phyloP scores from a whole-genome alignment of 2,888 invertebrate genomes.

The Ochropacha duplaris region DNA sequence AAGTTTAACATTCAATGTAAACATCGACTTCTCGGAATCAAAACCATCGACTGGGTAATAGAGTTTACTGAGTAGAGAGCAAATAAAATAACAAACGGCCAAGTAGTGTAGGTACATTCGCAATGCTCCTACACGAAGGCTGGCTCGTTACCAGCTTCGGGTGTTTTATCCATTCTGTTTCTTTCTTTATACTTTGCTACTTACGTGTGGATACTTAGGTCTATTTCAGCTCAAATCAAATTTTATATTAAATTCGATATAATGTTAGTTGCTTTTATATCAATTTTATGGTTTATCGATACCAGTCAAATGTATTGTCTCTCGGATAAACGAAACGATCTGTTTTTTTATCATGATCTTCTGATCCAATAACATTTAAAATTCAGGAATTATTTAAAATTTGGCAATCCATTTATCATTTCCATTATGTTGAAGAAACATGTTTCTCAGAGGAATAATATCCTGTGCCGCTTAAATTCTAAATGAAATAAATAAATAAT shows the following conservation, averaged over 20 bases:
- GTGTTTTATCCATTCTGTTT: slow-evolving; percentile 58
- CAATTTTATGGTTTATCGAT: slow-evolving; percentile 17
- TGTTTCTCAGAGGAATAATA: not conserved
- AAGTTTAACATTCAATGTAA: slow-evolving; percentile 73
- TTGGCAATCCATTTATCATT: not conserved
- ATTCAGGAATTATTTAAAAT: too few relatives aligned
- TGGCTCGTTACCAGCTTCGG: slow-evolving; percentile 48
- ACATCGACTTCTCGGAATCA: slow-evolving; percentile 74
- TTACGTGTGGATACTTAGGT: slow-evolving; percentile 46
- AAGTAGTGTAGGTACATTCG: slow-evolving; percentile 54
- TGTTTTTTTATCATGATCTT: not conserved
- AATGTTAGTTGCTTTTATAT: slow-evolving; percentile 16
- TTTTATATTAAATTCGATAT: slow-evolving; percentile 23
- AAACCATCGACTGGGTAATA: slow-evolving; percentile 74
- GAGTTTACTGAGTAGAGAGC: slow-evolving; percentile 73
- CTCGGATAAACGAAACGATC: not conserved
- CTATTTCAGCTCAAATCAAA: slow-evolving; percentile 47
- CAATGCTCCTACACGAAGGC: slow-evolving; percentile 44
- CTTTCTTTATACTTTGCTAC: slow-evolving; percentile 60
- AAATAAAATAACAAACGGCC: slow-evolving; percentile 75
- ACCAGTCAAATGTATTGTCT: slow-evolving; percentile 7
- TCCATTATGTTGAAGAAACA: not conserved
- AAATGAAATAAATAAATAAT: not conserved
- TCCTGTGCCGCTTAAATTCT: not conserved
- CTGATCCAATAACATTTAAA: not conserved